Evolutionary conservation across 2,113 vertebrate species (phyloP).

Genomic region (Corythaeola cristata): DNA sequence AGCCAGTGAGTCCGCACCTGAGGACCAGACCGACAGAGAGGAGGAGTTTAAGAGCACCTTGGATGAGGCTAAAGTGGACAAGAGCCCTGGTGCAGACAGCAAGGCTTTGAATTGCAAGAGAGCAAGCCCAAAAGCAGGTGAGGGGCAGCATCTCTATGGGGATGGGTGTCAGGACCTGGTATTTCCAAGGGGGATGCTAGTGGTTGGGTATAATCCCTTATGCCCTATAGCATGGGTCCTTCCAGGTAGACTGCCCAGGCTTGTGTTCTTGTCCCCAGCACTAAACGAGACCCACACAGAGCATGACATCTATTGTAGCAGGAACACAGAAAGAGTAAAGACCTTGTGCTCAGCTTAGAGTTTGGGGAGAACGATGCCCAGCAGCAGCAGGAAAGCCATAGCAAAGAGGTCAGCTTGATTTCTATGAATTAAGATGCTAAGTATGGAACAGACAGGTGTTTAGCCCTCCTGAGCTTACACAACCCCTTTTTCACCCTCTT

Average conservation of each 20-base stretch:
- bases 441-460: fast-evolving
- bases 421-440: neutral
- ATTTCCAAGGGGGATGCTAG: neutral
- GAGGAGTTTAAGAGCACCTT: constrained; percentile 83
- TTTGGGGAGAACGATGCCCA: neutral
- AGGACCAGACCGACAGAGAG: constrained; percentile 89
- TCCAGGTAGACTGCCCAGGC: neutral
- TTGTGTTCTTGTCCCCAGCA: neutral
- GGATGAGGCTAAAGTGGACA: constrained; percentile 81
- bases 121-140: constrained; percentile 92
- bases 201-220: neutral
- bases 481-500: neutral
- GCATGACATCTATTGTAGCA: neutral
- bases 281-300: neutral
- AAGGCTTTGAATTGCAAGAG: constrained; percentile 85
- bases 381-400: neutral
- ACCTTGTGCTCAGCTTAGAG: neutral
- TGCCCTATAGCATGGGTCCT: neutral
- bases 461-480: neutral
- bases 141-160: neutral
- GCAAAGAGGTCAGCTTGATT: neutral
- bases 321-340: neutral
- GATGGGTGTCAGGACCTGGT: neutral
- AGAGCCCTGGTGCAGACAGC: constrained; percentile 73
- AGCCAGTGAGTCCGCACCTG: constrained; percentile 88